Conservation (phyloP, 2,888 invertebrate species). For the Thymelicus acteon region DNA sequence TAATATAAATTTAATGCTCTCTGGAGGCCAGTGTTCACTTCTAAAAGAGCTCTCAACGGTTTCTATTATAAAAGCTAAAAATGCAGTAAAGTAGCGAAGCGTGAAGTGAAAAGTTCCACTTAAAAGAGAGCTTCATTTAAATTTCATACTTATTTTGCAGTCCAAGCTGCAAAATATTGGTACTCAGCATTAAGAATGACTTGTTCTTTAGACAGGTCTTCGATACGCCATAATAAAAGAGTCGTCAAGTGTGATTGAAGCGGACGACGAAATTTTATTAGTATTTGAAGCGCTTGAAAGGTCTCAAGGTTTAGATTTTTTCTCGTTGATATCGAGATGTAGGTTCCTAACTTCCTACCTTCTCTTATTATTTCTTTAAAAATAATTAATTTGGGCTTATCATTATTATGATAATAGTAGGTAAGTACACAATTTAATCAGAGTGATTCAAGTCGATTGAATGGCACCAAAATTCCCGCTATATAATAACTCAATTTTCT, state of each 20-base stretch:
- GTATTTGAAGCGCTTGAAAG: not conserved
- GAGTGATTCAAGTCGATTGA: too few species aligned
- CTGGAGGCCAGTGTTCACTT: slow-evolving; percentile 48
- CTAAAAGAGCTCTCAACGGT: slow-evolving; percentile 49
- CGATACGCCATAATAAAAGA: slow-evolving; percentile 7
- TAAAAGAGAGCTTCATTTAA: slow-evolving; percentile 41
- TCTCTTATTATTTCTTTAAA: too few species aligned
- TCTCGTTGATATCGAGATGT: too few species aligned
- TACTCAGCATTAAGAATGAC: slow-evolving; percentile 14
- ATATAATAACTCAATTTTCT: too few species aligned
- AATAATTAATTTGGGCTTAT: too few species aligned
- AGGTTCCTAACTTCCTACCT: too few species aligned
- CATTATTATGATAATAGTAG: too few species aligned
- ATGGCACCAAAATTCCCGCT: too few species aligned
- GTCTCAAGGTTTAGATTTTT: not conserved
- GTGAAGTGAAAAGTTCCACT: slow-evolving; percentile 62
- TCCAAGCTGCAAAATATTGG: slow-evolving; percentile 27
- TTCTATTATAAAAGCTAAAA: slow-evolving; percentile 66
- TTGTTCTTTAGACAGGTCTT: slow-evolving; percentile 14
- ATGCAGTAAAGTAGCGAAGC: slow-evolving; percentile 62
- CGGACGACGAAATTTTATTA: slow-evolving; percentile 6
- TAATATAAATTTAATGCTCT: slow-evolving; percentile 46
- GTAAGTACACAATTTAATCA: too few species aligned
- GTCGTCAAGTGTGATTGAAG: not conserved
- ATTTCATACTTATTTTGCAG: slow-evolving; percentile 27